Evolutionary conservation across 2,797 vertebrate genomes (phyloP), one percentile per base, ranked within the genome.

Genomic region (Acipenser oxyrinchus): DNA sequence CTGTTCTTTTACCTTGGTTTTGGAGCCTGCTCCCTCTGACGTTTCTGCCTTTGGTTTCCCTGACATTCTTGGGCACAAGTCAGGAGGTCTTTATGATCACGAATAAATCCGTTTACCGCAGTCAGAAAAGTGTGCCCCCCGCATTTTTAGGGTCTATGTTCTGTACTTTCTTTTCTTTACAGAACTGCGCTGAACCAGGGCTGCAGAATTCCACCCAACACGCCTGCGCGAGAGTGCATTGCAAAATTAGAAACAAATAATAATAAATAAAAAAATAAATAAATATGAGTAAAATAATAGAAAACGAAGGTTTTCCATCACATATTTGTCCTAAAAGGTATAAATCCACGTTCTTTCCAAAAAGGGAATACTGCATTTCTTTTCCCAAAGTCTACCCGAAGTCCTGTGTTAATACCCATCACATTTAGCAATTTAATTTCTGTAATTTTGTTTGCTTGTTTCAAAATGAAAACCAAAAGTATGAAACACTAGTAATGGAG

Each of bases 1-100:
- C 90, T 97, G 95, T 75, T 90, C 93, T 83, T 98, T 99, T 80
- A 98, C 96, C 91, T 93, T 86, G 78, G 95, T 85, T 92, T 94
- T 96, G 87, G 90, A 91, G 84, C 91, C 93, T 77, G 89, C 85
- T 81, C 90, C 94, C 87, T 94, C 93, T 71, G 83, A 78, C 71
- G 88, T 79, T 74, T 86, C 90, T 79, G 89, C 91, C 81, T 89
- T 85, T 73, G 93, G 80, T 86, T 86, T 81, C 79, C 89, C 92
- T 86, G 95, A 97, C 96, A 97, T 98, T 79, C 92, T 97, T 84
- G 70, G 70, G 68, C 64, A 75, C 76, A 78, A 76, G 79, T 82
- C 88, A 86, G 78, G 75, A 76, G 73, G 78, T 80, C 78, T 69
- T 79, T 74, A 77, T 83, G 23, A 81, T 77, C 75, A 77, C 71